Evolutionary conservation across 2,888 invertebrate genomes (phyloP), one percentile per base, ranked within the genome.

Genomic region (Xylocampa areola): DNA sequence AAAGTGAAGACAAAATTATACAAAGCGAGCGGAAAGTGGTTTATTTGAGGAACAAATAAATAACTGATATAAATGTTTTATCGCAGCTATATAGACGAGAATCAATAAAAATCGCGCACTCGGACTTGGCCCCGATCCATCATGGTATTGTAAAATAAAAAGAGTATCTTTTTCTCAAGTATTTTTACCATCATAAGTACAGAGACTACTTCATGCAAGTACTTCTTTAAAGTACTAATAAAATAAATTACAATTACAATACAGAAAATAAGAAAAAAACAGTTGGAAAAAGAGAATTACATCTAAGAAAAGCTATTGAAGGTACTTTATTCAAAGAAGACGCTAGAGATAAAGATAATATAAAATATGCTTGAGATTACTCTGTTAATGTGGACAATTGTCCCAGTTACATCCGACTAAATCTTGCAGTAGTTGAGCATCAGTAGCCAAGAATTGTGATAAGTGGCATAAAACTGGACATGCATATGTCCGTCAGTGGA

Each of bases 41-140:
- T 35, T 76, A 77, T 75, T 73, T 68, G 19, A 1, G 43, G 45
- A 59, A 60, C 55, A 59, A 68, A 77, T 74, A 77, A 77, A 72
- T 72, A 66, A 68, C 52, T 16, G 52, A 55, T 67, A 77, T 76
- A 76, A 76, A 76, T 70, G 44, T 77, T 68, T 76, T 77, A 77
- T 61, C 76, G 48, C 77, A 4, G 50, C 36, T 14, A 57, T 68
- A 68, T 55, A 63, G 48, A 66, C 53, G 44, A 40, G 61, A 59
- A 76, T 73, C 75, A 58, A 73, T 75, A 73, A 76, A 72, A 73
- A 68, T 48, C 53, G 55, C 49, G 47, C 55, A 73, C 57, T 69
- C n/a, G 35, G 10, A 63, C 32, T 75, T 75, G 74, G 74, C 74
- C 35, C 2, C 7, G 53, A 73, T 75, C 75, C 75, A 75, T 70